Evolutionary conservation across 2,113 vertebrate species (phyloP).

Genomic region (Catagonus wagneri): DNA sequence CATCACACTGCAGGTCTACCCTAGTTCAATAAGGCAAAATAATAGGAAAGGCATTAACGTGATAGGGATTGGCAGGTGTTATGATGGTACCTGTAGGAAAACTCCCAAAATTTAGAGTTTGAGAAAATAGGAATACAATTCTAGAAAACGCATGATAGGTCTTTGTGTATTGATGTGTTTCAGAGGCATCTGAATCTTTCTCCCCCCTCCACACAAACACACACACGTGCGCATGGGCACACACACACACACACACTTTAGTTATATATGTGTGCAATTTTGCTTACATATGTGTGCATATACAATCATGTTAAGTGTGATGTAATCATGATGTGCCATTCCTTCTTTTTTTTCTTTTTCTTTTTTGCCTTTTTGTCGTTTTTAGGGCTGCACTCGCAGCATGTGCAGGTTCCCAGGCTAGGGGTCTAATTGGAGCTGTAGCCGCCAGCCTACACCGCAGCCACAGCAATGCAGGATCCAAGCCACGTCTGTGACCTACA

Average conservation of each 20-base stretch:
- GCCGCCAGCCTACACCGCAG: too few relatives aligned
- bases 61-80: neutral
- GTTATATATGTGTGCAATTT: neutral
- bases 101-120: neutral
- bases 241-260: neutral
- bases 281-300: neutral
- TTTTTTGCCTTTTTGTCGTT: too few relatives aligned
- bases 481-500: too few relatives aligned
- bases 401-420: too few relatives aligned
- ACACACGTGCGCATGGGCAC: neutral
- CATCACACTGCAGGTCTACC: neutral
- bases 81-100: neutral
- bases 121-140: neutral
- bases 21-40: neutral
- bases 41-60: neutral
- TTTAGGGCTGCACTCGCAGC: too few relatives aligned
- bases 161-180: neutral
- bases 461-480: too few relatives aligned
- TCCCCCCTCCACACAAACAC: neutral
- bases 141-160: fast-evolving
- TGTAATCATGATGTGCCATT: fast-evolving
- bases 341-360: too few relatives aligned
- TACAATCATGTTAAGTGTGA: neutral
- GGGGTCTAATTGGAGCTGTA: too few relatives aligned
- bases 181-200: neutral